Base-by-base conservation (phyloP, 1,140 invertebrate species). In the Bombus consobrinus region DNA sequence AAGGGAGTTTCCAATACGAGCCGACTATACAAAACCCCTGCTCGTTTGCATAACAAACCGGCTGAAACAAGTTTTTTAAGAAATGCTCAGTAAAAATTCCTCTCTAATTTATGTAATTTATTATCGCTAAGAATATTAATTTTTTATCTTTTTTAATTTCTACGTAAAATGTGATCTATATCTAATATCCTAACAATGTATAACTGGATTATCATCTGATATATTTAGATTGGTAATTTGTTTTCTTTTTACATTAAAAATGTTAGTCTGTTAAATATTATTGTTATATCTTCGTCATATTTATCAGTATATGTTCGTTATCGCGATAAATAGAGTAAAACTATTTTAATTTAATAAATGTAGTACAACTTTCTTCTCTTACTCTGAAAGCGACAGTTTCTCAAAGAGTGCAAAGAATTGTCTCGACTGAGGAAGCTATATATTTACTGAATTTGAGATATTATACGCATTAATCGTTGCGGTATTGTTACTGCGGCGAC, bases 1-100 rank as follows among this genome's bases (percentile, higher is more conserved):
- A 62, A 85, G 83, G 83, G 83, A 85, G 66, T 22, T n/a, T 43
- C 53, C 85, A 86, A 80, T 74, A 62, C 77, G 62, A 64, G 53
- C 47, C 34, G 69, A 79, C 86, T 80, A 82, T 81, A 37, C 81
- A 32, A 41, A 81, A 68, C 41, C 10, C 15, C 8, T 28, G 12
- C 15, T 87, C 73, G 47, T 82, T 82, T 81, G 74, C 68, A 72
- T 82, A 62, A 71, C 64, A 78, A 57, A 72, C 41, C 72, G 66
- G 34, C 10, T 62, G 34, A 66, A 71, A 82, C 53, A 68, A 25
- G 9, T 74, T 81, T 85, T 85, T 73, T 41, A 47, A 79, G 22
- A 43, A 57, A 64, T 37, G 4, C 47, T 53, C 18, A 8, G 47
- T 18, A 53, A 62, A n/a, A 5, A 32, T 15, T 66, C 64, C n/a